Percentiles rank a stretch among this genome's conserved stretches.
Evolutionary conservation across 2,113 vertebrate genomes (phyloP).

Genomic region (Miniopterus natalensis): DNA sequence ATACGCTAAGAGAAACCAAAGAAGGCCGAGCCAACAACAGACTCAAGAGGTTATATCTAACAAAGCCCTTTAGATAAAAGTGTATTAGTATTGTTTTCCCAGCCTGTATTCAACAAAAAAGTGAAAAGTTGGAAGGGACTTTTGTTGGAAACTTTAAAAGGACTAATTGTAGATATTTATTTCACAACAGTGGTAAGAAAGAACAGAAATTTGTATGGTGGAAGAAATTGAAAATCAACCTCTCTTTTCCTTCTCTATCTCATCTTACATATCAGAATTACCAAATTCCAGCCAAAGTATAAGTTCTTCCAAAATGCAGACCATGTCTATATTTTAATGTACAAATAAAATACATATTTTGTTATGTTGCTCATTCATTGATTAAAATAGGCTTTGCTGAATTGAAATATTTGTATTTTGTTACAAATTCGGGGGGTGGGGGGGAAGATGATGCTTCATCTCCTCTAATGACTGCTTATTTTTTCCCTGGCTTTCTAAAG

Average conservation of each 20-base stretch:
- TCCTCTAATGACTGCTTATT: not conserved
- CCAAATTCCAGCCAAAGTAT: not conserved
- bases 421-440: not conserved
- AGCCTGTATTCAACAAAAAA: not conserved
- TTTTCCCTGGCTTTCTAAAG: not conserved
- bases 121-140: not conserved
- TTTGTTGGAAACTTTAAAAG: constrained; percentile 16
- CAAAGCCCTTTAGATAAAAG: not conserved
- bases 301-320: constrained; percentile 27
- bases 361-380: not conserved
- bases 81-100: not conserved
- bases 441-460: not conserved
- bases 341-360: not conserved
- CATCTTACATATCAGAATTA: constrained; percentile 5
- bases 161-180: not conserved
- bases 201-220: not conserved
- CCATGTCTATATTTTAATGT: not conserved
- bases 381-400: not conserved
- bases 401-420: constrained; percentile 40
- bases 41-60: constrained; percentile 9
- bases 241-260: not conserved
- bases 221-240: not conserved
- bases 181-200: constrained; percentile 9
- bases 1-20: not conserved
- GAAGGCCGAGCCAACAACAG: not conserved